Evolutionary conservation across 2,797 vertebrate species (phyloP), one percentile per base, ranked within the genome.

Genomic region (Enteromius paludinosus): DNA sequence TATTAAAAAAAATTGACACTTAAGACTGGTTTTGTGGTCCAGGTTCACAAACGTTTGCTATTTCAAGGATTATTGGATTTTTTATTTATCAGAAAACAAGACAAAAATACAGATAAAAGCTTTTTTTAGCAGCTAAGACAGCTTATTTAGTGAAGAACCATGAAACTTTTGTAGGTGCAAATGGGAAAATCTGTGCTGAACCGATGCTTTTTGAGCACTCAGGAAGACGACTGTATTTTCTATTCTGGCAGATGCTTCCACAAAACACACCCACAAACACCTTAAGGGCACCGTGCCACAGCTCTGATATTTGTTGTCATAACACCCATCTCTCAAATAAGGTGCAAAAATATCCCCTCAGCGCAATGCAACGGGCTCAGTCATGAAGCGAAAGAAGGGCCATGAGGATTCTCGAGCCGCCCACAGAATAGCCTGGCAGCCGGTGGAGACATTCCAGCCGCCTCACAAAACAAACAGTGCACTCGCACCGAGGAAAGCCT

Each of bases 381-480:
- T 68, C 43, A 28, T 33, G 33, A 71, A 82, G 79, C 9, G 59
- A 28, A 84, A 87, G 85, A 86, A 87, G 52, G 59, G 79, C 71
- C 20, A 69, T 70, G 78, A 89, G 86, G 90, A 88, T 54, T 78
- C 82, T 85, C 81, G 56, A 85, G 86, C 77, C 84, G 84, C 87
- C 88, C 86, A 88, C 86, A 86, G 89, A 88, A 87, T 86, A 83
- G 85, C 85, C 65, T 92, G 91, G 91, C 89, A 88, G 91, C 87
- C 86, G 56, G 90, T 83, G 85, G 88, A 93, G 87, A 91, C 89
- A 93, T 94, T 94, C 93, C 91, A 90, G 86, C 64, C 84, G 87
- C 88, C 86, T 90, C 90, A 33, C 11, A 89, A 93, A 94, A 94
- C 89, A 94, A 94, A 93, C 92, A 87, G 85, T 10, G 28, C 83